Evolutionary conservation across 2,888 invertebrate species (phyloP), one percentile per base, ranked within the genome.

Genomic region (Caradrina kadenii): DNA sequence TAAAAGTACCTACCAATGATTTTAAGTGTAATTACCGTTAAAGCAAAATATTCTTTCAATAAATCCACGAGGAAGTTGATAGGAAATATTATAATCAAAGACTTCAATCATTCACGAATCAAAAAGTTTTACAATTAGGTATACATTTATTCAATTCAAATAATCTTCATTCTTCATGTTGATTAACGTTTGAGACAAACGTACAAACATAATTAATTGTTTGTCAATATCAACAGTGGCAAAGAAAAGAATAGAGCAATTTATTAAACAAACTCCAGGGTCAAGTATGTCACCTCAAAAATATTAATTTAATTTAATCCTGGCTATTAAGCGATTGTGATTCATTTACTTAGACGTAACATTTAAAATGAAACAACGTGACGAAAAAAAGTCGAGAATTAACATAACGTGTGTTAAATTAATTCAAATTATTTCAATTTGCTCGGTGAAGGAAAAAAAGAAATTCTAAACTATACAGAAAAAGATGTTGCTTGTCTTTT

Each of bases 261-360:
- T 83, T 78, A 86, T 83, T 84, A 77, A 82, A 86, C 75, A 79
- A 86, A 85, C 83, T 86, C 79, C 67, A 68, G 80, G 91, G 89
- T 92, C 89, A 91, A 88, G 82, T 82, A 88, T 90, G 86, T 91
- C 87, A 90, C 87, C 89, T 86, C 84, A 76, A 80, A 79, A 70
- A 83, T 86, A 89, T 89, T 70, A 84, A 86, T 89, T 86, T 59
- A 59, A 71, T 85, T 83, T 78, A 42, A 83, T 69, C 70, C 48
- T 67, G 45, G 58, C 42, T 39, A 81, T 81, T 73, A 82, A 83
- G 82, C 63, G 82, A 81, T 84, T 87, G 82, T 90, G 91, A 92
- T 82, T 92, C 89, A 91, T 86, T 89, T 88, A 87, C 83, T 86
- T 86, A 83, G 83, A 84, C 77, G 83, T 85, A 81, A 85, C 81